Evolutionary conservation across 1,140 invertebrate genomes (phyloP), one percentile per base, ranked within the genome.

Genomic region (Lethocerus indicus): DNA sequence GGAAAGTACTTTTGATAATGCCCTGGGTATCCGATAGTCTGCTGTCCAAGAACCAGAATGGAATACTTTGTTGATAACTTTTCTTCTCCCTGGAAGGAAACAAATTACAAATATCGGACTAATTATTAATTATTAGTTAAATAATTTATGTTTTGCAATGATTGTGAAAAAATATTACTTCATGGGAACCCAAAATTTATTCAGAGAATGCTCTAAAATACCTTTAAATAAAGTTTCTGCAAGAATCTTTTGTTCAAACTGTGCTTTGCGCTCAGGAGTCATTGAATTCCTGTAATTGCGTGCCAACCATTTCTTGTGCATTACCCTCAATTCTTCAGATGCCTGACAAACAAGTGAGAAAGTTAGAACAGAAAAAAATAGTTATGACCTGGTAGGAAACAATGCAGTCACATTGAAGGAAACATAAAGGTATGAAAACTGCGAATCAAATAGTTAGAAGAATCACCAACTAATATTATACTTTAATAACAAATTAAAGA

Each of bases 171-270:
- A n/a, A n/a, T n/a, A n/a, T n/a, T n/a, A n/a, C n/a, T n/a, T 32
- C 29, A 32, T n/a, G n/a, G 29, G n/a, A 32, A 9, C 29, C n/a
- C n/a, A 32, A 32, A 9, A 32, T 32, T n/a, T n/a, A 32, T 3
- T 3, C 35, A 36, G n/a, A 36, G 20, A 36, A 36, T 36, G 35
- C 20, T 24, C 27, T 2, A 27, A 59, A 50, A 59, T 64, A 73
- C 75, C 76, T 67, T 87, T 86, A 60, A 93, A 91, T 20, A 91
- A 64, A 50, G 68, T 73, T 63, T 91, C 86, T 7, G 87, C 86
- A 3, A 89, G 64, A 12, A 90, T 76, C 64, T 93, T 93, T 48
- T 89, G 67, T 54, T 89, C 77, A 47, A 91, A 75, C 57, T 83
- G 79, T 47, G 70, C 67, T 60, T 86, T 87, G 24, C 74, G 71